Conservation (phyloP, 1,140 invertebrate species). For the Caenorhabditis elegans region WBcel235 BX284605.5:15530501-15531000, state of each 20-base stretch:
- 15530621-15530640: background rate
- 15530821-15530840: too few relatives aligned
- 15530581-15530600: background rate
- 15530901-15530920: constrained; percentile 32
- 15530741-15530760: too few relatives aligned
- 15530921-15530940: constrained; percentile 23
- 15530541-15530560: background rate
- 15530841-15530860: too few relatives aligned
- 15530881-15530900: background rate
- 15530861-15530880: too few relatives aligned
- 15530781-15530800: too few relatives aligned
- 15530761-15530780: too few relatives aligned
- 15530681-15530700: too few relatives aligned
- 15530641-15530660: background rate
- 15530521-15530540: background rate
- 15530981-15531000: constrained; percentile 13
- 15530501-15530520: background rate
- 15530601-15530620: background rate
- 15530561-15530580: background rate
- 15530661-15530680: background rate
- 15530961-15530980: constrained; percentile 26
- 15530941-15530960: constrained; percentile 10
- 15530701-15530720: too few relatives aligned
- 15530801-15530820: too few relatives aligned
- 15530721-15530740: too few relatives aligned